phyloP scores from a whole-genome alignment of 2,797 vertebrate genomes.

The Diplodus puntazzo region DNA sequence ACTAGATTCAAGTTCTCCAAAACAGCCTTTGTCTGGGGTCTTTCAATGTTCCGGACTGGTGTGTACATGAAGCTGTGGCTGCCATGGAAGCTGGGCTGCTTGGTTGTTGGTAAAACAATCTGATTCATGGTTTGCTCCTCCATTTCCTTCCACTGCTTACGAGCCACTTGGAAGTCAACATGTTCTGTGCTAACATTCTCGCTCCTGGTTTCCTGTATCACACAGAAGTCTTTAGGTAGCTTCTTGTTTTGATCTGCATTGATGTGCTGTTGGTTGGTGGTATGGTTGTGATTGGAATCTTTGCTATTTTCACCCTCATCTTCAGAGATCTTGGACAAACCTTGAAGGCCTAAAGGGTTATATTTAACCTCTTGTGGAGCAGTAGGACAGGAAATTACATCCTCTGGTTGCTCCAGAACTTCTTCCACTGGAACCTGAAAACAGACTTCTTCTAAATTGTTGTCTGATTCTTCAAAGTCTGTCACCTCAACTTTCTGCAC shows the following conservation, averaged over 20 bases:
- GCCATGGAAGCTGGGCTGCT: conserved; percentile 76
- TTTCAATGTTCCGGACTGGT: conserved; percentile 86
- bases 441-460: conserved; percentile 56
- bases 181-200: conserved; percentile 88
- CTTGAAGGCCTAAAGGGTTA: conserved; percentile 76
- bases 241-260: conserved; percentile 79
- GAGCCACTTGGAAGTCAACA: conserved; percentile 86
- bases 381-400: conserved; percentile 51
- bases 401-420: conserved; percentile 80
- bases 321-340: conserved; percentile 86
- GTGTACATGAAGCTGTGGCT: conserved; percentile 88
- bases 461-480: conserved; percentile 64
- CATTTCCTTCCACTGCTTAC: conserved; percentile 87
- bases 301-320: conserved; percentile 82
- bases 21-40: conserved; percentile 78
- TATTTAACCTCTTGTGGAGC: conserved; percentile 80
- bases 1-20: conserved; percentile 79
- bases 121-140: conserved; percentile 86
- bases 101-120: conserved; percentile 73
- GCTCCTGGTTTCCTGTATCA: conserved; percentile 87
- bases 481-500: conserved; percentile 81
- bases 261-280: conserved; percentile 38
- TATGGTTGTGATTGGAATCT: conserved; percentile 63
- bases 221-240: conserved; percentile 87
- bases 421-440: conserved; percentile 73